Conservation (phyloP, 2,113 vertebrate genomes). For the Odontesthes bonariensis region DNA sequence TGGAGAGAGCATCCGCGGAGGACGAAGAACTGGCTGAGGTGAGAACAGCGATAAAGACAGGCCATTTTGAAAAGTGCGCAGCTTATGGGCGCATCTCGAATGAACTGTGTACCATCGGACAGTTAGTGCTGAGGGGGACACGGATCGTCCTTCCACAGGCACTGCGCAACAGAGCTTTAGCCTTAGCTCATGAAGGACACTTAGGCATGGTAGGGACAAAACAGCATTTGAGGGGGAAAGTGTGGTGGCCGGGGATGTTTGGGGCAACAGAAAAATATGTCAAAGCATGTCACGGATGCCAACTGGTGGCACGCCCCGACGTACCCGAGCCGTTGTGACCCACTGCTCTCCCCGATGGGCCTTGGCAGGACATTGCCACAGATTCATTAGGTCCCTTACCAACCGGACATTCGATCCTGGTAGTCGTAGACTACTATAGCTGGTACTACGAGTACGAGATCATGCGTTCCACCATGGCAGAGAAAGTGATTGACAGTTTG, state of each 20-base stretch:
- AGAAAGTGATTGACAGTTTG: not conserved
- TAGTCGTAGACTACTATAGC: not conserved
- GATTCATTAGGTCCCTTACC: not conserved
- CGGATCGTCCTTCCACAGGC: not conserved
- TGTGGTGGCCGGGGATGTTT: not conserved
- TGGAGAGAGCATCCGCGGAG: not conserved
- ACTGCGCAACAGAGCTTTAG: not conserved
- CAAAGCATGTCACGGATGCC: not conserved
- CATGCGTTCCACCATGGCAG: not conserved
- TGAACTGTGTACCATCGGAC: not conserved
- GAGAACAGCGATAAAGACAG: not conserved
- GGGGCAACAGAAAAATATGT: not conserved
- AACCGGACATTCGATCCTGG: not conserved
- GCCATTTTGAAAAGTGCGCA: slow-evolving; percentile 1
- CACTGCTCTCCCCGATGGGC: not conserved
- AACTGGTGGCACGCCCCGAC: not conserved
- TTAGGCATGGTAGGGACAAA: not conserved
- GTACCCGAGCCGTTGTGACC: not conserved
- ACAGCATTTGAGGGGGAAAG: not conserved
- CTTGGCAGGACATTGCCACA: not conserved
- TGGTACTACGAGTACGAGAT: not conserved
- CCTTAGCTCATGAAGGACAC: not conserved
- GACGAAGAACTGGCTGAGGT: not conserved
- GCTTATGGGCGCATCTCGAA: not conserved
- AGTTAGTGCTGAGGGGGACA: not conserved